Base-by-base conservation (phyloP, 1,140 invertebrate genomes). In the Panagrolaimus sp. region DNA sequence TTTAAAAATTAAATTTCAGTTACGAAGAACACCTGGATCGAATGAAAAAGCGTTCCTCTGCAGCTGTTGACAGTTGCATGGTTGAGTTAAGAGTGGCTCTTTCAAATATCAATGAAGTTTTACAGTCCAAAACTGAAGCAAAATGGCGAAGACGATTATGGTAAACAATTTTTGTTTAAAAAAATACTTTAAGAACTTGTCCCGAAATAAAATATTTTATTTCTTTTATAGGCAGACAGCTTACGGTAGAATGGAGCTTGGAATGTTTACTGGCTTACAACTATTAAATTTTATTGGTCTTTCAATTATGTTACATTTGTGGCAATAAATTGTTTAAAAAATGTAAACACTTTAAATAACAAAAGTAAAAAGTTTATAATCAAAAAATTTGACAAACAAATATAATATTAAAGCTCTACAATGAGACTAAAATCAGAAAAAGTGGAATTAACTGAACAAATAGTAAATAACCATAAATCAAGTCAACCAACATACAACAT, bases 31-130 rank as follows among this genome's bases (percentile, higher is more conserved):
- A 26, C 5, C 52, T 58, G 10, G 21, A 58, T 21, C 52, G 52
- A 21, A 58, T 58, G 21, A 58, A 58, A 58, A 58, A 58, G 14
- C 52, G 52, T 24, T 58, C 52, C 5, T 58, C 52, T 21, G 52
- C n/a, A 0, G 52, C 52, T 28, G 52, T 58, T 12, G 52, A 58
- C 17, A 58, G 28, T n/a, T 58, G 52, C 52, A 58, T 58, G 52
- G 52, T 58, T 4, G 52, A 58, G 14, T n/a, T 58, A 12, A 12
- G 52, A 6, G 28, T 58, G 15, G 28, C 52, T 2, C 14, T 58
- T 21, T 58, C 52, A 58, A 58, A 58, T 14, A 58, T 58, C 5
- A 58, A 58, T 21, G 52, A 58, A 21, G 28, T 58, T 12, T n/a
- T 58, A 17, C 21, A 21, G 1, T 21, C 52, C 15, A 58, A 26